Evolutionary conservation across 2,113 vertebrate species (phyloP), one percentile per base, ranked within the genome.

Genomic region (Gallinago paraguaiae): DNA sequence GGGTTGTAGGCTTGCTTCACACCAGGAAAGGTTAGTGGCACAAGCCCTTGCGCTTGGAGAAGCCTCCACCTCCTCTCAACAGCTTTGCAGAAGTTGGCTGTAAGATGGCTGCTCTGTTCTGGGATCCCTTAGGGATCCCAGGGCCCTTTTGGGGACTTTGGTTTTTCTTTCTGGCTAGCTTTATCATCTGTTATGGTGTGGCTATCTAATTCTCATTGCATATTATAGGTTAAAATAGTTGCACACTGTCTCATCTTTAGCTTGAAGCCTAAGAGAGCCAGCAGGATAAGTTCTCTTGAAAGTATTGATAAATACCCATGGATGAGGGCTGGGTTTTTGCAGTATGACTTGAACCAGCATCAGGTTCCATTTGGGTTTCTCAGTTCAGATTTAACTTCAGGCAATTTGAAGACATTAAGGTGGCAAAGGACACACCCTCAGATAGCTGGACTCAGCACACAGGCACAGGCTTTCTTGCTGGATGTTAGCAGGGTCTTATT

Each of bases 1-100:
- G 11, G 4, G 10, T 37, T 0, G 0, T 43, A n/a, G 39, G 11
- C 9, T 30, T 48, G 11, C 39, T 59, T 75, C 51, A 20, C 31
- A 33, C 13, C 0, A 7, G 57, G n/a, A 33, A 51, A 51, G 4
- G 22, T 17, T 41, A 67, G 20, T 60, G 70, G n/a, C n/a, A 71
- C 8, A 88, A 82, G 19, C 7, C 6, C 19, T 76, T 68, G 39
- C 7, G 6, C 23, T 75, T 76, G 75, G 30, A 82, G 46, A 63
- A 90, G 11, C 16, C 43, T 50, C 60, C n/a, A 50, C 13, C 13
- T 75, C 18, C 43, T 82, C 51, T 78, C 2, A 7, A 45, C 13
- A 59, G 7, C 24, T 87, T 53, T 30, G 31, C 27, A 45, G 69
- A 78, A 50, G 22, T 5, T 89, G 50, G 12, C 14, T 63, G 0